Base-by-base conservation (phyloP, 2,113 vertebrate species). In the Elaphurus davidianus region DNA sequence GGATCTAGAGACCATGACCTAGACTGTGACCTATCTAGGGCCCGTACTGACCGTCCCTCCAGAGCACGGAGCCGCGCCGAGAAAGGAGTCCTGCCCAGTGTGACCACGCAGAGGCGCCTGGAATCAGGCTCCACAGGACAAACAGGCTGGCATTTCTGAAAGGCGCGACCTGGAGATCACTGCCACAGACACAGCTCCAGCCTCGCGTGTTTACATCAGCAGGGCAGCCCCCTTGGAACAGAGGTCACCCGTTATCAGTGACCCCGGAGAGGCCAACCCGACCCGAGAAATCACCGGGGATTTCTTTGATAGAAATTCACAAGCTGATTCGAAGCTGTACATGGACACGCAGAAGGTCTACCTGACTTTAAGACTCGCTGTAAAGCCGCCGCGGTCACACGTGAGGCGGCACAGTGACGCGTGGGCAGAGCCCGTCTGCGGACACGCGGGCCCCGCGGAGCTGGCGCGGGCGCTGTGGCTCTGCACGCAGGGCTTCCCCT, bases 351-450 rank as follows among this genome's bases (percentile, higher is more conserved):
- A 60, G 30, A 64, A 45, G 21, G 54, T 50, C 30, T 47, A 11
- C 54, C 55, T 27, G 47, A 33, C 15, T n/a, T 76, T 28, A 45
- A 57, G 57, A 50, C 28, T 55, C 13, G 30, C 25, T 28, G 3
- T 43, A 9, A 78, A 86, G 67, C 79, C 12, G 8, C 27, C 11
- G 9, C 14, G 8, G 36, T 17, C n/a, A 14, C 30, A 27, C 2
- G 0, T 13, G 55, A 40, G 15, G 16, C 85, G 15, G 15, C 40
- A 11, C 16, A 12, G 25, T 9, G 9, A 25, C 2, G 8, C 2
- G 0, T 3, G 4, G 43, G 11, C 2, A 0, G 45, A 19, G 59
- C 28, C 71, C 0, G 0, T 23, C 21, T 1, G 23, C 1, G 1
- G 62, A 7, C 64, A 36, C 1, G 0, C 47, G 1, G 30, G 27